Evolutionary conservation across 2,113 vertebrate genomes (phyloP).

Genomic region (Apeltes quadracus): DNA sequence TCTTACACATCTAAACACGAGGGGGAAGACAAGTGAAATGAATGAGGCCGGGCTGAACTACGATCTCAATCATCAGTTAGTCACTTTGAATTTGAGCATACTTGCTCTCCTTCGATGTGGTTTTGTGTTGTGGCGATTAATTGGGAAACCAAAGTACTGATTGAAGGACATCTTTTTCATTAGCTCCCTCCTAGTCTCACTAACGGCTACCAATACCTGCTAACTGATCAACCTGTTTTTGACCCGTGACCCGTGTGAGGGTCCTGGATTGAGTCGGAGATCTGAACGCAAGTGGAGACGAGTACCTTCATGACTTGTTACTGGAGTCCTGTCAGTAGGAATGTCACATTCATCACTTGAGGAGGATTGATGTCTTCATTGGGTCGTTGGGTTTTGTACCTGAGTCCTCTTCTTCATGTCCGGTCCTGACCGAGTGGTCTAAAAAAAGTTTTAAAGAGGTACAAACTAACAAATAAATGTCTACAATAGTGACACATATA

Average conservation of each 20-base stretch:
- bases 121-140: slow-evolving; percentile 2
- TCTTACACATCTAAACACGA: slow-evolving; percentile 23
- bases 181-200: background rate
- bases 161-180: too few relatives aligned
- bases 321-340: background rate
- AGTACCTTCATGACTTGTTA: background rate
- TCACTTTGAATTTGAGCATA: slow-evolving; percentile 43
- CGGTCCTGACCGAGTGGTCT: too few relatives aligned
- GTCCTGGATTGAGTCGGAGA: background rate
- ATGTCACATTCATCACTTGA: background rate
- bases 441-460: too few relatives aligned
- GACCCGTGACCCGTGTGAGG: too few relatives aligned
- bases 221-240: background rate
- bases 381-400: too few relatives aligned
- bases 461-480: too few relatives aligned
- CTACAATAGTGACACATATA: too few relatives aligned
- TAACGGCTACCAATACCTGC: background rate
- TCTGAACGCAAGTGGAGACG: background rate
- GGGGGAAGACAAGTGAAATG: slow-evolving; percentile 21
- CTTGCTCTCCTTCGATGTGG: slow-evolving; percentile 15
- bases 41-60: slow-evolving; percentile 29
- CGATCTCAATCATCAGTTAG: slow-evolving; percentile 60
- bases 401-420: too few relatives aligned
- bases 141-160: background rate
- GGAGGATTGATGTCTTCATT: too few relatives aligned